These are phyloP conservation scores for Aradophagus sp. DNA, from an alignment of 1,140 invertebrate species.

Conservation along the genomic window DNA sequence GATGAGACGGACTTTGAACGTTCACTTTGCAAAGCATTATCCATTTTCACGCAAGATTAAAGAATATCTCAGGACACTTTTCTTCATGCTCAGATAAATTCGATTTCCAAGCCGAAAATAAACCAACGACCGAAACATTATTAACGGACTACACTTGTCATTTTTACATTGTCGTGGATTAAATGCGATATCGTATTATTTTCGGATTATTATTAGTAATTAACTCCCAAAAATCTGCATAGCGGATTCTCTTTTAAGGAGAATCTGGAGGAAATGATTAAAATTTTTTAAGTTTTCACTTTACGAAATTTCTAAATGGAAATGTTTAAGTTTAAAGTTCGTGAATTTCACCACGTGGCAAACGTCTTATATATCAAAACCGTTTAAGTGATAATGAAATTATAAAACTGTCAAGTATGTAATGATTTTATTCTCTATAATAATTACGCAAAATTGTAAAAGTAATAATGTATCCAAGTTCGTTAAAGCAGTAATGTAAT, in stretches of 20 bases:
- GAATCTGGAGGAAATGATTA: too few relatives aligned
- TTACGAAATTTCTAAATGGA: too few relatives aligned
- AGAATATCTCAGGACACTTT: constrained; percentile 21
- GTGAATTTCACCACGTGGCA: too few relatives aligned
- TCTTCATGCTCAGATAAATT: constrained; percentile 9
- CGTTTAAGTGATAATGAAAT: too few relatives aligned
- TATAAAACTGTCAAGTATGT: too few relatives aligned
- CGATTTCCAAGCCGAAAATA: constrained; percentile 12
- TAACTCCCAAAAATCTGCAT: constrained; percentile 3
- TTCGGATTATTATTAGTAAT: constrained; percentile 18
- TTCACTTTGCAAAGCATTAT: constrained; percentile 20
- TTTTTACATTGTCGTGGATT: constrained; percentile 17
- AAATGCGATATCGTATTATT: constrained; percentile 16
- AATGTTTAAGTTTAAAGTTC: too few relatives aligned
- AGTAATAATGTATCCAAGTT: too few relatives aligned
- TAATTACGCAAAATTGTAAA: too few relatives aligned
- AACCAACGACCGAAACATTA: constrained; percentile 9
- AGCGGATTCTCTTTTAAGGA: background rate
- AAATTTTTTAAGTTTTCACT: too few relatives aligned
- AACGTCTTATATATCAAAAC: too few relatives aligned
- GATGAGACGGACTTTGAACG: constrained; percentile 19
- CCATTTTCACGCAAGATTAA: constrained; percentile 27
- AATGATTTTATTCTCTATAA: too few relatives aligned
- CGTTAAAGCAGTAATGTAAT: too few relatives aligned
- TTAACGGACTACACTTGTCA: constrained; percentile 29